Percentiles rank a stretch among this genome's conserved stretches.
Conservation (phyloP, 2,888 invertebrate genomes). For the Apomyelois bistriatella region DNA sequence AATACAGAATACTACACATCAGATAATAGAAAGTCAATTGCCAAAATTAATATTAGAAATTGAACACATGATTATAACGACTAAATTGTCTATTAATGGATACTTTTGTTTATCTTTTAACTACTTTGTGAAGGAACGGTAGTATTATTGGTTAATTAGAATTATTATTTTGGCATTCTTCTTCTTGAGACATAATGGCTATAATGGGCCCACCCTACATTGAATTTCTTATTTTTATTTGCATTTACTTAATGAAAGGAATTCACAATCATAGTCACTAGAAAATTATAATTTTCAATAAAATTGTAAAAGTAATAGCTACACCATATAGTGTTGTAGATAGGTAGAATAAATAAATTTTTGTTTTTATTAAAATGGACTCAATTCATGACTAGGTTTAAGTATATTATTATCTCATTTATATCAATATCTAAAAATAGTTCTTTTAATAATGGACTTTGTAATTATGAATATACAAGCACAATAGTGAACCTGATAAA, state of each 20-base stretch:
- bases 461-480: conserved; percentile 18
- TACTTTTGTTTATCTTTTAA: no score
- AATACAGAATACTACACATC: conserved; percentile 27
- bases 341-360: background rate
- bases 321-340: background rate
- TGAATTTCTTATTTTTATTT: no score
- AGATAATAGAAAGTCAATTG: conserved; percentile 64
- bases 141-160: no score
- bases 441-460: conserved; percentile 20
- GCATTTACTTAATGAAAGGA: no score
- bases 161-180: no score
- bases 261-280: background rate
- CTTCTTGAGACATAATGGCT: no score
- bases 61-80: background rate
- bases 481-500: conserved; percentile 15
- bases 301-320: no score
- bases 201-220: no score
- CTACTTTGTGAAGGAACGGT: no score
- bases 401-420: conserved; percentile 20
- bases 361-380: background rate
- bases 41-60: conserved; percentile 52
- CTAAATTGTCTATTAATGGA: no score
- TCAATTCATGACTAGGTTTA: conserved; percentile 22
- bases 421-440: conserved; percentile 11
- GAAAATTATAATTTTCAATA: conserved; percentile 25